Evolutionary conservation across 2,888 invertebrate species (phyloP).

Genomic region (Furcula furcula): DNA sequence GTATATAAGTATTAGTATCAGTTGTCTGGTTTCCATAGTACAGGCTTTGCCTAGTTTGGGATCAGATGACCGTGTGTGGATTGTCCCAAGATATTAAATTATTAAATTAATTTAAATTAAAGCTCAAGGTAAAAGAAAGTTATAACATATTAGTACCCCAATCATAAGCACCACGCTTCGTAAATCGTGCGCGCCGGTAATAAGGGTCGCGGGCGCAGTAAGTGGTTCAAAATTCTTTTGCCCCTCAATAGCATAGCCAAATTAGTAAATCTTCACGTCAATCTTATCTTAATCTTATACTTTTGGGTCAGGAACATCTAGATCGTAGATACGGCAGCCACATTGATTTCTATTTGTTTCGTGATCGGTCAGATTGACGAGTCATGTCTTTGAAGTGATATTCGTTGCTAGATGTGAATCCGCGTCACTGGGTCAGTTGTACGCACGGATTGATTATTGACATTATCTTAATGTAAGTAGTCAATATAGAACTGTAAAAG

Average conservation of each 20-base stretch:
- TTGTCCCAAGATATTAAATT: too few relatives aligned
- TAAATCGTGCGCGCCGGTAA: too few relatives aligned
- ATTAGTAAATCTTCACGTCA: slow-evolving; percentile 70
- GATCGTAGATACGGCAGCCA: slow-evolving; percentile 57
- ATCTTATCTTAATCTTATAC: slow-evolving; percentile 63
- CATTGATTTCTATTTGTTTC: slow-evolving; percentile 62
- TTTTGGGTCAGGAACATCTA: slow-evolving; percentile 67
- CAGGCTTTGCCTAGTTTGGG: too few relatives aligned
- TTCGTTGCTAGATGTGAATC: slow-evolving; percentile 42
- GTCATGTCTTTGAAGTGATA: slow-evolving; percentile 56
- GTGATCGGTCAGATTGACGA: slow-evolving; percentile 66
- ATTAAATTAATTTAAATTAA: too few relatives aligned
- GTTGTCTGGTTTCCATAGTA: too few relatives aligned
- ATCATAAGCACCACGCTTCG: too few relatives aligned
- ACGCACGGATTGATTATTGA: slow-evolving; percentile 19
- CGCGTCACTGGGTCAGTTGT: slow-evolving; percentile 35
- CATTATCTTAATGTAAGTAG: slow-evolving; percentile 23
- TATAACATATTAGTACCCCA: too few relatives aligned
- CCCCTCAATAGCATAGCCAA: slow-evolving; percentile 29
- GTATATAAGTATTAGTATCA: too few relatives aligned
- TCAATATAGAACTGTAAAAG: slow-evolving; percentile 16
- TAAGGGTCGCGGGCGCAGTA: slow-evolving; percentile 30
- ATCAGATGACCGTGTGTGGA: too few relatives aligned
- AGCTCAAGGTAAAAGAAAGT: too few relatives aligned
- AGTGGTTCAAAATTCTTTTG: slow-evolving; percentile 37